phyloP scores from a whole-genome alignment of 2,113 vertebrate species.

The Centropus unirufus region DNA sequence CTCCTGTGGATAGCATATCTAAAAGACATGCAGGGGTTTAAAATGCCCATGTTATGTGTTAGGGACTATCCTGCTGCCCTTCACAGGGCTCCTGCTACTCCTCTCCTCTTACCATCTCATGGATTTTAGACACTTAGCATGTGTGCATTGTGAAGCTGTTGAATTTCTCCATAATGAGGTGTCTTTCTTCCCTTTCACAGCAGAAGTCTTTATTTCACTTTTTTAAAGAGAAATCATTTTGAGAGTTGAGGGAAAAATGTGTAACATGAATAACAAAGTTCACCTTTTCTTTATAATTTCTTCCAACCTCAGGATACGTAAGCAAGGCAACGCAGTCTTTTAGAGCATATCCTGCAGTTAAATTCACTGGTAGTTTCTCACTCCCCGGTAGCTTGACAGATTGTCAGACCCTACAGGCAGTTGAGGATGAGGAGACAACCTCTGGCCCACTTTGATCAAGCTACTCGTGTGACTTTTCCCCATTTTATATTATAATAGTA shows the following conservation, averaged over 20 bases:
- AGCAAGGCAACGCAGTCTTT: neutral
- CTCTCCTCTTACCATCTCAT: neutral
- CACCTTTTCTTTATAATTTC: neutral
- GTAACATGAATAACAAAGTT: neutral
- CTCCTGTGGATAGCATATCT: neutral
- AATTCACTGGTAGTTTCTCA: neutral
- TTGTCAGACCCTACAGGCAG: constrained; percentile 21
- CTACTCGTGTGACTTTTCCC: constrained; percentile 39
- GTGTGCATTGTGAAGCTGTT: neutral
- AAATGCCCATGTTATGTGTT: neutral
- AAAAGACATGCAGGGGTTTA: neutral
- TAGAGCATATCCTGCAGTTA: neutral
- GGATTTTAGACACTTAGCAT: neutral
- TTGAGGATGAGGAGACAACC: constrained; percentile 9
- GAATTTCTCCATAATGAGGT: neutral
- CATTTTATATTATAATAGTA: constrained; percentile 26
- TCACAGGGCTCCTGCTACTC: neutral
- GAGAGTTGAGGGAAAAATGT: neutral
- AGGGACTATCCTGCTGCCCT: neutral
- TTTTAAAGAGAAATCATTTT: neutral
- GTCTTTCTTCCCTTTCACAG: neutral
- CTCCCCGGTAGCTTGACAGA: neutral
- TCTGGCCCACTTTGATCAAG: constrained; percentile 38
- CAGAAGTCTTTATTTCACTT: neutral
- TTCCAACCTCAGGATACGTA: neutral